A percentile compares a stretch with the other conserved stretches of the same genome.
phyloP scores from a whole-genome alignment of 2,888 invertebrate species.

The Hofmannophila pseudospretella region DNA sequence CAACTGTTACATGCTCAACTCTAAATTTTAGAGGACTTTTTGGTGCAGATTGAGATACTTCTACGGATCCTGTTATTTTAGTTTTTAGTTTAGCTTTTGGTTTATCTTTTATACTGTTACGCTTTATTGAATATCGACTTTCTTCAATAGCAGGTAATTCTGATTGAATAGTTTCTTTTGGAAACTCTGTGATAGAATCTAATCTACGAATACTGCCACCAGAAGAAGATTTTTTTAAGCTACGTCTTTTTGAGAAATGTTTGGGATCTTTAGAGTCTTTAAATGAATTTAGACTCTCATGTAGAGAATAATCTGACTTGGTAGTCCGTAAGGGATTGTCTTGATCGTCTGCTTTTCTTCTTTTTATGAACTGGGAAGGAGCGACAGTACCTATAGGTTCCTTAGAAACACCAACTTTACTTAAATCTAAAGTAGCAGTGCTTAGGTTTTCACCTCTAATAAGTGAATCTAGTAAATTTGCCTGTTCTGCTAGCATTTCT shows the following conservation, averaged over 20 bases:
- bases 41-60: slow-evolving; percentile 52
- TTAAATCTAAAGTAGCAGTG: slow-evolving; percentile 60
- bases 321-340: slow-evolving; percentile 54
- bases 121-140: slow-evolving; percentile 45
- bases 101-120: slow-evolving; percentile 23
- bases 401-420: slow-evolving; percentile 50
- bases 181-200: slow-evolving; percentile 67
- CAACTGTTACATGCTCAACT: slow-evolving; percentile 78
- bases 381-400: slow-evolving; percentile 22
- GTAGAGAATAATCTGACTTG: slow-evolving; percentile 67
- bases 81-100: slow-evolving; percentile 61
- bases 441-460: slow-evolving; percentile 75
- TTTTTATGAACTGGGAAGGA: slow-evolving; percentile 23
- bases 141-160: slow-evolving; percentile 68
- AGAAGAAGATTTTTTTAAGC: slow-evolving; percentile 65
- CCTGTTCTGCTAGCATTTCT: slow-evolving; percentile 77
- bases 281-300: slow-evolving; percentile 45
- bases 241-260: slow-evolving; percentile 42
- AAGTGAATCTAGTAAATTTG: slow-evolving; percentile 69
- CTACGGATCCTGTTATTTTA: slow-evolving; percentile 75
- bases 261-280: slow-evolving; percentile 32
- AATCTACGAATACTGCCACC: slow-evolving; percentile 60
- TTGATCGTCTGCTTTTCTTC: slow-evolving; percentile 28
- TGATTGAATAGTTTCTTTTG: slow-evolving; percentile 36
- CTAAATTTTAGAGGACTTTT: slow-evolving; percentile 71